These are phyloP conservation scores for Sphyrna mokarran DNA, from an alignment of 2,113 vertebrate genomes.

Conservation along the genomic window DNA sequence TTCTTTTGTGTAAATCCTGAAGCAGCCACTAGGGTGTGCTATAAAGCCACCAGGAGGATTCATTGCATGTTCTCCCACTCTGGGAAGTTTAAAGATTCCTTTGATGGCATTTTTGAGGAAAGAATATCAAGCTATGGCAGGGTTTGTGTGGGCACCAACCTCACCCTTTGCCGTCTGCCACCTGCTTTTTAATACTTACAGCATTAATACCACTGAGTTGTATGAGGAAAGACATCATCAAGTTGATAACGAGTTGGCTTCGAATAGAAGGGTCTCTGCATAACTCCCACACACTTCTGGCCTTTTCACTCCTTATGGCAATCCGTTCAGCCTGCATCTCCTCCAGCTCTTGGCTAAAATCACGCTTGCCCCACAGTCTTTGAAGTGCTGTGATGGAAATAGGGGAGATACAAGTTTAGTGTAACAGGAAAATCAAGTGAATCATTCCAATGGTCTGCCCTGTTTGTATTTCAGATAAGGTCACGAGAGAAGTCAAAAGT, in stretches of 20 bases:
- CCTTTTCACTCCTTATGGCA: neutral
- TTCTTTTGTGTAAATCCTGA: neutral
- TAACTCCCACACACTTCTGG: conserved; percentile 19
- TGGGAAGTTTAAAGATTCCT: neutral
- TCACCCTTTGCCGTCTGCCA: neutral
- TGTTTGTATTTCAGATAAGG: neutral
- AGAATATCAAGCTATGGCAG: neutral
- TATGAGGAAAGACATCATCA: neutral
- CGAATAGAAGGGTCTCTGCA: neutral
- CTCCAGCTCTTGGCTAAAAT: conserved; percentile 20
- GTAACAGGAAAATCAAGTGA: neutral
- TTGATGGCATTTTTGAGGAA: neutral
- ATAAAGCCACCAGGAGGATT: neutral
- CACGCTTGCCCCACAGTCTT: conserved; percentile 21
- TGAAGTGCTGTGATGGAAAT: neutral
- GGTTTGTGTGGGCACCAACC: neutral
- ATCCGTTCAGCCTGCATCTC: conserved; percentile 22
- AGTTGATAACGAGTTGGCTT: neutral
- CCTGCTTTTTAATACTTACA: neutral
- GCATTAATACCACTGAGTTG: conserved; percentile 32
- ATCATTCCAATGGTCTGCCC: neutral
- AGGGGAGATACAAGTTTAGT: neutral
- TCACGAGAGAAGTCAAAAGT: neutral
- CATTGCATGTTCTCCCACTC: neutral
- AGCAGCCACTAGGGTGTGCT: neutral